A percentile compares a stretch with the other conserved stretches of the same genome.
Conservation (phyloP, 2,888 invertebrate genomes). For the Himalopsyche japonica region DNA sequence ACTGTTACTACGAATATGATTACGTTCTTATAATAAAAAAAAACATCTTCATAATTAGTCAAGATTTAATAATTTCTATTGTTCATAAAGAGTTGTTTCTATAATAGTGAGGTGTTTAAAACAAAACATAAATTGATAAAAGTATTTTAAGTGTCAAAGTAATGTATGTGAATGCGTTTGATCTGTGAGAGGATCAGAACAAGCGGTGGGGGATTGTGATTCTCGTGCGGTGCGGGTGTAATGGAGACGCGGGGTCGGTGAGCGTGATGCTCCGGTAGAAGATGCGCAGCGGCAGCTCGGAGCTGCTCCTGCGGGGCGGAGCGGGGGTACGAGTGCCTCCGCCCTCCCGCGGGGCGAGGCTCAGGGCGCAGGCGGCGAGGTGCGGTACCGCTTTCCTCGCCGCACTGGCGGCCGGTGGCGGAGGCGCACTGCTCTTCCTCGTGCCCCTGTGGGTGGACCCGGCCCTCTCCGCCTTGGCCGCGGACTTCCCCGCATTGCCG, state of each 20-base stretch:
- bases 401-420: conserved; percentile 54
- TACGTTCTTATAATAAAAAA: too few species aligned
- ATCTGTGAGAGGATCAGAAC: background rate
- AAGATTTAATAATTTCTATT: too few species aligned
- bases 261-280: conserved; percentile 28
- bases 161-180: background rate
- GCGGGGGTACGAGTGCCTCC: conserved; percentile 57
- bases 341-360: conserved; percentile 53
- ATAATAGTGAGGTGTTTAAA: too few species aligned
- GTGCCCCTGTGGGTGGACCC: conserved; percentile 60
- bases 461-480: conserved; percentile 65
- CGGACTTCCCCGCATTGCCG: conserved; percentile 75
- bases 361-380: conserved; percentile 57
- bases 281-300: conserved; percentile 40
- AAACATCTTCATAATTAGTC: too few species aligned
- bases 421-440: conserved; percentile 56
- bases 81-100: too few species aligned
- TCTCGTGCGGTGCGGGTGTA: background rate
- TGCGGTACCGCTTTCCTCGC: conserved; percentile 48
- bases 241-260: background rate
- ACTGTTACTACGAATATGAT: too few species aligned
- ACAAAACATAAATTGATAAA: too few species aligned
- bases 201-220: background rate
- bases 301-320: conserved; percentile 47
- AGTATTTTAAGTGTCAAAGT: background rate